Percentiles rank a stretch among this genome's conserved stretches.
These are phyloP conservation scores for Notodonta dromedarius DNA, from an alignment of 2,888 invertebrate genomes.

Conservation along the genomic window DNA sequence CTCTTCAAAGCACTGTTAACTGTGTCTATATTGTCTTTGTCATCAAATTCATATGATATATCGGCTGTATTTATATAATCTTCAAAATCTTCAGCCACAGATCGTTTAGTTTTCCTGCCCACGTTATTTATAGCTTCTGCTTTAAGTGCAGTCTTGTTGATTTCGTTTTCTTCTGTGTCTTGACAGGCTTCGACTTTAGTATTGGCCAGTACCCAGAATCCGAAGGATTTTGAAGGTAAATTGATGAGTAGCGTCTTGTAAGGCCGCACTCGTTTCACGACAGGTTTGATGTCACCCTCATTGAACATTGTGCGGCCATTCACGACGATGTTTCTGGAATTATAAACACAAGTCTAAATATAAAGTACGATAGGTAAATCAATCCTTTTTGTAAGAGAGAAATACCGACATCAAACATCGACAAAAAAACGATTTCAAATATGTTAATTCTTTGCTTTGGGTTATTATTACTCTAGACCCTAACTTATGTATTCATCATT, in stretches of 20 bases:
- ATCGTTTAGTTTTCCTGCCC: conserved; percentile 49
- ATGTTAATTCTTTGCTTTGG: too few species aligned
- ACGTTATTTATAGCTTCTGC: conserved; percentile 30
- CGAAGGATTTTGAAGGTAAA: conserved; percentile 87
- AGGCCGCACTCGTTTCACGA: conserved; percentile 78
- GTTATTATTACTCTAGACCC: too few species aligned
- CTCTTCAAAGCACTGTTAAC: conserved; percentile 42
- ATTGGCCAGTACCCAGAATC: conserved; percentile 90
- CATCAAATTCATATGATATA: conserved; percentile 36
- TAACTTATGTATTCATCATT: too few species aligned
- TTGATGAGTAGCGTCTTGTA: conserved; percentile 82
- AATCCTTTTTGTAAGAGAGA: too few species aligned
- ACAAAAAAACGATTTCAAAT: too few species aligned
- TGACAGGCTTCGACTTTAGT: conserved; percentile 85
- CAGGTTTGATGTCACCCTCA: conserved; percentile 83
- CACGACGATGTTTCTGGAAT: conserved; percentile 83
- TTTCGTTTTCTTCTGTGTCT: conserved; percentile 36
- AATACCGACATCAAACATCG: too few species aligned
- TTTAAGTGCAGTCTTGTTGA: conserved; percentile 38
- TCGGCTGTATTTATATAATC: conserved; percentile 32
- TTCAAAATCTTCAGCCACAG: conserved; percentile 43
- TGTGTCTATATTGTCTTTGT: conserved; percentile 30
- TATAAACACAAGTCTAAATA: background rate
- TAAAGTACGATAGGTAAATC: too few species aligned
- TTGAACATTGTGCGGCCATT: conserved; percentile 86